A percentile compares a stretch with the other conserved stretches of the same genome.
Evolutionary conservation across 2,888 invertebrate species (phyloP).

Genomic region (Mallateleia sp.): DNA sequence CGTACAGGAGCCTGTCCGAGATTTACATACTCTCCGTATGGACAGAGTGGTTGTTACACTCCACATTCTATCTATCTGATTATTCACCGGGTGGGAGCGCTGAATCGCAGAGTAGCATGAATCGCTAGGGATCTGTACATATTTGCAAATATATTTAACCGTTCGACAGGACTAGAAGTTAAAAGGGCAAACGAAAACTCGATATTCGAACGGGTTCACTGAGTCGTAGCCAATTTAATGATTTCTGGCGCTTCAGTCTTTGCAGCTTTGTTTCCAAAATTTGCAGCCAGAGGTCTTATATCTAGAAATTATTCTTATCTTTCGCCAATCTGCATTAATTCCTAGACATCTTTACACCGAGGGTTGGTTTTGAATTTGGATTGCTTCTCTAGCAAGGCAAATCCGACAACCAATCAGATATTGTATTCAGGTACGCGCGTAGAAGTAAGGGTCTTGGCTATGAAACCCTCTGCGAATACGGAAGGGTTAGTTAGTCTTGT

Average conservation of each 20-base stretch:
- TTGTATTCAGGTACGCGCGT: too few relatives aligned
- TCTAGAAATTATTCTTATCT: too few relatives aligned
- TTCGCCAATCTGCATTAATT: too few relatives aligned
- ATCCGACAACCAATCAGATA: too few relatives aligned
- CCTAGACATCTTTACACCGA: background rate
- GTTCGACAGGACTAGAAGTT: constrained; percentile 84
- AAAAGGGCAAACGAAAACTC: constrained; percentile 87
- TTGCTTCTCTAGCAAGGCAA: too few relatives aligned
- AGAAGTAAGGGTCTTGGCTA: too few relatives aligned
- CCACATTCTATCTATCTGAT: constrained; percentile 85
- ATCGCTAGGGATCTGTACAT: constrained; percentile 84
- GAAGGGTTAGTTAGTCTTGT: constrained; percentile 75
- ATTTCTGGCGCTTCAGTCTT: constrained; percentile 76
- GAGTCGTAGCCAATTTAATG: constrained; percentile 87
- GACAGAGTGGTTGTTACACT: constrained; percentile 74
- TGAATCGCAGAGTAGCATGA: constrained; percentile 77
- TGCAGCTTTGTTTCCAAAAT: background rate
- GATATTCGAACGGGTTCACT: constrained; percentile 84
- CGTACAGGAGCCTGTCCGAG: constrained; percentile 78
- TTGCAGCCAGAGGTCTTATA: too few relatives aligned
- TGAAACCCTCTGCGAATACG: too few relatives aligned
- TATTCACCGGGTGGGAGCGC: constrained; percentile 82
- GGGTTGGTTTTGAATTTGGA: constrained; percentile 24
- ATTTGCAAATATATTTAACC: constrained; percentile 89
- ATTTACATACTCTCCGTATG: constrained; percentile 86